A percentile compares a stretch with the other conserved stretches of the same genome.
Conservation (phyloP, 2,888 invertebrate genomes). For the Temnothorax unifasciatus region DNA sequence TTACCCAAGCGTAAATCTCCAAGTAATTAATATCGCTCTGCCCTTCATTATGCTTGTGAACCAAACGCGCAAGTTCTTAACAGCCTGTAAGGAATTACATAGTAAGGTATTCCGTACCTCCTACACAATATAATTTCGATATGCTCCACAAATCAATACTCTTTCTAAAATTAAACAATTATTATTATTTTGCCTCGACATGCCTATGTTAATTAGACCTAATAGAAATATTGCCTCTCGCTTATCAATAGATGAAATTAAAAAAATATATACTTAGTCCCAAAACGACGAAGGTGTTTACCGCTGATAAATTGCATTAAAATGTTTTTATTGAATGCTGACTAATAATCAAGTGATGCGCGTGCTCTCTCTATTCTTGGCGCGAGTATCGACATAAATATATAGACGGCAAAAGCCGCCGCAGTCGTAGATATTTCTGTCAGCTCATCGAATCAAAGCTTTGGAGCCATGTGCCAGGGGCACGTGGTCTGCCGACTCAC, state of each 20-base stretch:
- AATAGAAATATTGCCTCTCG: neutral
- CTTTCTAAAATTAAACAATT: conserved; percentile 7
- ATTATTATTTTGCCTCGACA: neutral
- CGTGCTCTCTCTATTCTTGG: conserved; percentile 73
- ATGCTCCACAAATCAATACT: neutral
- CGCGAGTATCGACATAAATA: conserved; percentile 65
- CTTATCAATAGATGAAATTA: neutral
- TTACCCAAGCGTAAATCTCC: neutral
- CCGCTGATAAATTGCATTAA: conserved; percentile 11
- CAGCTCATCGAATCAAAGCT: conserved; percentile 63
- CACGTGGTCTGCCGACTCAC: conserved; percentile 67
- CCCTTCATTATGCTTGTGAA: neutral
- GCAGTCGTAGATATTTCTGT: conserved; percentile 66
- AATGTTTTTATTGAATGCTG: conserved; percentile 62
- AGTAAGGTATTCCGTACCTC: neutral
- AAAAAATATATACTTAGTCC: neutral
- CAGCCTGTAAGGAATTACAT: neutral
- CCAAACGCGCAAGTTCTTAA: conserved; percentile 5
- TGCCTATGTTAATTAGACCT: neutral
- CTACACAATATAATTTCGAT: neutral
- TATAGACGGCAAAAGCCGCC: conserved; percentile 55
- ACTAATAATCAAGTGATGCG: conserved; percentile 74
- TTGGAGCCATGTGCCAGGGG: conserved; percentile 71
- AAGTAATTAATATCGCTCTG: conserved; percentile 19
- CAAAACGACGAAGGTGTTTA: neutral